These are phyloP conservation scores for Lycorma delicatula DNA, from an alignment of 1,140 invertebrate species.

Conservation along the genomic window DNA sequence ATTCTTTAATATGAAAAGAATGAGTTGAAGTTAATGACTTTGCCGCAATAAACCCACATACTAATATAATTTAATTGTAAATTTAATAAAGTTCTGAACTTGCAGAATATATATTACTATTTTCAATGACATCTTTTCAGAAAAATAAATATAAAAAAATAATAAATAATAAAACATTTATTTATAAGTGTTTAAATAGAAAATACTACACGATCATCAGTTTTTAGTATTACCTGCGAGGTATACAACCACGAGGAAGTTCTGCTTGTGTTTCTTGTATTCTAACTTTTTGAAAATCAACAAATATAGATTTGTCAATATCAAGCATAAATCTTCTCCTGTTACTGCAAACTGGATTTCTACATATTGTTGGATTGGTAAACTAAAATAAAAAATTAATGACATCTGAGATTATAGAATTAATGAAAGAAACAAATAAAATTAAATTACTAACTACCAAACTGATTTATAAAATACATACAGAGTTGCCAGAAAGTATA, in stretches of 20 bases:
- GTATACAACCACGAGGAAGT: constrained; percentile 92
- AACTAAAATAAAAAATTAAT: too few species aligned
- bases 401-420: too few species aligned
- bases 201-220: neutral
- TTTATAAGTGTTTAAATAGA: too few species aligned
- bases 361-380: constrained; percentile 89
- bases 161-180: too few species aligned
- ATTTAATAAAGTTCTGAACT: neutral
- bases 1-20: too few species aligned
- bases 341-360: constrained; percentile 92
- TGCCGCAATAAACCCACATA: too few species aligned
- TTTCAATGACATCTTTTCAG: neutral
- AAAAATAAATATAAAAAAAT: constrained; percentile 4
- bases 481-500: too few species aligned
- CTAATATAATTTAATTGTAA: too few species aligned
- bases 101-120: neutral
- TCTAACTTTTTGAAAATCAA: constrained; percentile 98
- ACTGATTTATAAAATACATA: too few species aligned
- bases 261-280: constrained; percentile 98
- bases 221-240: constrained; percentile 52
- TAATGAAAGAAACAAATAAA: too few species aligned
- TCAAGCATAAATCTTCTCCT: constrained; percentile 83
- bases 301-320: constrained; percentile 87
- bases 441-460: too few species aligned
- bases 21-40: too few species aligned